These are phyloP conservation scores for Acanthurus leucopareius DNA, from an alignment of 2,797 vertebrate genomes.

Conservation along the genomic window DNA sequence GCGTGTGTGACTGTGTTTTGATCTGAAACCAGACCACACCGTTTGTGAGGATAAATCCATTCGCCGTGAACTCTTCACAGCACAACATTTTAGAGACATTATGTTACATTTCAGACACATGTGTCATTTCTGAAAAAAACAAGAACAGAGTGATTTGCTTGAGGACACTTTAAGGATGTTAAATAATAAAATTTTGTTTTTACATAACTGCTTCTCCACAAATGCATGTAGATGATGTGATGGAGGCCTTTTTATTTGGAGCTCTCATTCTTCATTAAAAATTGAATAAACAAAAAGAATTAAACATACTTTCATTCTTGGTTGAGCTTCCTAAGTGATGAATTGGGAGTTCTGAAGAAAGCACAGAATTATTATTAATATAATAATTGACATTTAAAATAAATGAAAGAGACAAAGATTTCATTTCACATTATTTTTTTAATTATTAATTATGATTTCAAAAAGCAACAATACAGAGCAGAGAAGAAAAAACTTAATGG, in stretches of 20 bases:
- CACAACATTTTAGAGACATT: conserved; percentile 78
- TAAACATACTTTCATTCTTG: not conserved
- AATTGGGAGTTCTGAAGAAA: too few species aligned
- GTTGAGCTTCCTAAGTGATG: too few species aligned
- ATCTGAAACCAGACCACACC: conserved; percentile 40
- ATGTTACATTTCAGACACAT: conserved; percentile 83
- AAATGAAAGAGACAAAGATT: too few species aligned
- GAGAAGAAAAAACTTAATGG: too few species aligned
- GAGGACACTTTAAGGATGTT: conserved; percentile 13
- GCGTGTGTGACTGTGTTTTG: conserved; percentile 47
- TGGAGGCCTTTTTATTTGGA: not conserved
- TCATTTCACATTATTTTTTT: too few species aligned
- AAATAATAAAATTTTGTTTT: conserved; percentile 10
- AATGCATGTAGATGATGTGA: not conserved
- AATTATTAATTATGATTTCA: too few species aligned
- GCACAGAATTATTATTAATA: too few species aligned
- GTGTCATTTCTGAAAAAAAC: conserved; percentile 78
- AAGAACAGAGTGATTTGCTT: conserved; percentile 45
- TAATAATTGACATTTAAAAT: too few species aligned
- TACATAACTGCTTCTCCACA: conserved; percentile 6
- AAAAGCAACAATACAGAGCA: too few species aligned
- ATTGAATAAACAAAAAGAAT: not conserved
- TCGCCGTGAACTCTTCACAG: conserved; percentile 58
- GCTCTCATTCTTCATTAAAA: not conserved
- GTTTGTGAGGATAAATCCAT: conserved; percentile 63